phyloP scores from a whole-genome alignment of 2,888 invertebrate genomes.

The Lycocerus yunnanus region DNA sequence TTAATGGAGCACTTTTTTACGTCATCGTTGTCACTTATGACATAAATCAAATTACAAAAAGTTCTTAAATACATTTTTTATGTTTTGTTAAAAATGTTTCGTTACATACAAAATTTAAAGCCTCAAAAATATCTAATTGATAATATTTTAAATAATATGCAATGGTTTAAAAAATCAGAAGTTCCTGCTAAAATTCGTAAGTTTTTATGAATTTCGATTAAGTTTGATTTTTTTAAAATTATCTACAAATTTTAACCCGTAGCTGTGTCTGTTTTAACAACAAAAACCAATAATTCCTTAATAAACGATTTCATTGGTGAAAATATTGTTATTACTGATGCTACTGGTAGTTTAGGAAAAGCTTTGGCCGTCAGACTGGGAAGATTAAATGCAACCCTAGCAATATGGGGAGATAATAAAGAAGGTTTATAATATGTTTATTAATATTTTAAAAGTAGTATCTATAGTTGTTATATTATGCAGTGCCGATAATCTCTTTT shows the following conservation, averaged over 20 bases:
- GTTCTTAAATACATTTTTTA: neutral
- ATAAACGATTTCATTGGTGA: conserved; percentile 7
- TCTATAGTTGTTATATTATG: too few species aligned
- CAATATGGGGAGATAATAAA: conserved; percentile 13
- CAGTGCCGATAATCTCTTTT: too few species aligned
- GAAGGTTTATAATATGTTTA: conserved; percentile 1
- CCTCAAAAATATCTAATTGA: neutral
- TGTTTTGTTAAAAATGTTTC: conserved; percentile 5
- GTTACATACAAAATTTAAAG: neutral
- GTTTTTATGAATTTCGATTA: neutral
- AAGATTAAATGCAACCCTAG: conserved; percentile 10
- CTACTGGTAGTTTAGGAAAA: conserved; percentile 9
- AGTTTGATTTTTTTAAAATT: neutral
- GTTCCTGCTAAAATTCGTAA: conserved; percentile 6
- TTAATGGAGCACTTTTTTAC: neutral
- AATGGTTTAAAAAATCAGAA: neutral
- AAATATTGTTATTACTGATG: conserved; percentile 15
- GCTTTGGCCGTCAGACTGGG: conserved; percentile 12
- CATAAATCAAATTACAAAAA: neutral
- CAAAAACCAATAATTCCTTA: neutral
- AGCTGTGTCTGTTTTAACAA: neutral
- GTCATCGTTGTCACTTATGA: neutral
- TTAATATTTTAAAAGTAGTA: neutral
- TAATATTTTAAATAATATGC: neutral
- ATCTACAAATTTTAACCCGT: neutral